A percentile compares a stretch with the other conserved stretches of the same genome.
Conservation (phyloP, 2,797 vertebrate species). For the Iguana delicatissima region DNA sequence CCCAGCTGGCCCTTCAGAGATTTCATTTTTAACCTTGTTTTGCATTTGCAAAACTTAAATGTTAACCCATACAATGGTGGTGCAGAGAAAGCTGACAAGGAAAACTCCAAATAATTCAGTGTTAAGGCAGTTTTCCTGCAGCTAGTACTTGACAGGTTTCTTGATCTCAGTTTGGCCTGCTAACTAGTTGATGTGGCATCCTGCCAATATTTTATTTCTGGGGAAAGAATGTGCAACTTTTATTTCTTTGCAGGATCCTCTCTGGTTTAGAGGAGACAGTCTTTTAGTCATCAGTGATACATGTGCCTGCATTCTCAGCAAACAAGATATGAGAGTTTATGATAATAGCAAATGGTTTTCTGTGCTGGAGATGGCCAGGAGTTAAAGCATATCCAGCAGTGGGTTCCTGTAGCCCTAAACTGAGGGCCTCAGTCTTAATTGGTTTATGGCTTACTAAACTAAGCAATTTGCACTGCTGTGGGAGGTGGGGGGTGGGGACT, state of each 20-base stretch:
- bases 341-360: conserved; percentile 66
- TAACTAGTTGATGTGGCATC: conserved; percentile 48
- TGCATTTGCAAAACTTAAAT: conserved; percentile 29
- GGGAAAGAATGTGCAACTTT: conserved; percentile 58
- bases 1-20: conserved; percentile 63
- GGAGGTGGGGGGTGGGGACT: conserved; percentile 56
- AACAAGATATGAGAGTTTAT: conserved; percentile 66
- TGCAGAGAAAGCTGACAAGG: conserved; percentile 62
- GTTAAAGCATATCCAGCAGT: conserved; percentile 71
- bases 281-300: conserved; percentile 59
- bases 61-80: conserved; percentile 41
- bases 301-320: conserved; percentile 63
- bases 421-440: conserved; percentile 65
- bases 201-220: conserved; percentile 47
- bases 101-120: conserved; percentile 65
- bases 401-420: conserved; percentile 55
- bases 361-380: conserved; percentile 72
- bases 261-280: conserved; percentile 41
- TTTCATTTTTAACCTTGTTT: conserved; percentile 68
- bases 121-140: conserved; percentile 67
- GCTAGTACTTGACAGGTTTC: conserved; percentile 59
- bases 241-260: conserved; percentile 53
- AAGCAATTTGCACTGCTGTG: conserved; percentile 76
- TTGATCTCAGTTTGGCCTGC: conserved; percentile 59
- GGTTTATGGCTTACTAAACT: conserved; percentile 69